Conservation (phyloP, 1,140 invertebrate genomes). For the Temnothorax longispinosus region DNA sequence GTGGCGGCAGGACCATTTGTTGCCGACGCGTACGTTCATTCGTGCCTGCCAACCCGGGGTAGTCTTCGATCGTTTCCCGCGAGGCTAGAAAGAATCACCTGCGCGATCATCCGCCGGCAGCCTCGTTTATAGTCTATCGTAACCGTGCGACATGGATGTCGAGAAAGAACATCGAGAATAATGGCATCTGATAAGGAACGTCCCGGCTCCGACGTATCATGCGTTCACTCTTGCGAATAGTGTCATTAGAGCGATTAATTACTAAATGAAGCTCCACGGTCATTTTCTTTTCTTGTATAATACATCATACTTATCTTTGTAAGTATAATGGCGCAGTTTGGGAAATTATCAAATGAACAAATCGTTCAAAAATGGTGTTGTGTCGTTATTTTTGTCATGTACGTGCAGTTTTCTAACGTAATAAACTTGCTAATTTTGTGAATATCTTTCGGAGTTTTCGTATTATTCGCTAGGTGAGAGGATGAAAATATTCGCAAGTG, state of each 20-base stretch:
- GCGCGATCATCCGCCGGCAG: slow-evolving; percentile 64
- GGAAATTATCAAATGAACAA: background rate
- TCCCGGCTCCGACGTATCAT: slow-evolving; percentile 5
- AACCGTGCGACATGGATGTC: slow-evolving; percentile 18
- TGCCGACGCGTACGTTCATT: slow-evolving; percentile 77
- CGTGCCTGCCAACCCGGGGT: slow-evolving; percentile 61
- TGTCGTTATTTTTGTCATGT: background rate
- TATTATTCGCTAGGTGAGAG: background rate
- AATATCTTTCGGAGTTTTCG: background rate
- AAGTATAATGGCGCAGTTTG: background rate
- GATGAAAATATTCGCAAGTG: background rate
- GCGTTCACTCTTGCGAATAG: slow-evolving; percentile 14
- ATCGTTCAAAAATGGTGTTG: background rate
- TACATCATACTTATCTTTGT: background rate
- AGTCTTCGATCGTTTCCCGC: slow-evolving; percentile 57
- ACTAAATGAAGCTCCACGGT: slow-evolving; percentile 16
- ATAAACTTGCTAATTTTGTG: background rate
- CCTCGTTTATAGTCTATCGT: slow-evolving; percentile 52
- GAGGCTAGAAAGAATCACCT: slow-evolving; percentile 63
- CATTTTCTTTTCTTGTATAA: background rate
- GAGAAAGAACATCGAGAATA: slow-evolving; percentile 58
- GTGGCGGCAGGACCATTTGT: slow-evolving; percentile 82
- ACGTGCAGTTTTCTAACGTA: background rate
- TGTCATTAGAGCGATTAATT: slow-evolving; percentile 32
- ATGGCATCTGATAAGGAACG: slow-evolving; percentile 66